A percentile compares a stretch with the other conserved stretches of the same genome.
phyloP scores from a whole-genome alignment of 2,113 vertebrate genomes.

The Chelonoidis abingdonii region DNA sequence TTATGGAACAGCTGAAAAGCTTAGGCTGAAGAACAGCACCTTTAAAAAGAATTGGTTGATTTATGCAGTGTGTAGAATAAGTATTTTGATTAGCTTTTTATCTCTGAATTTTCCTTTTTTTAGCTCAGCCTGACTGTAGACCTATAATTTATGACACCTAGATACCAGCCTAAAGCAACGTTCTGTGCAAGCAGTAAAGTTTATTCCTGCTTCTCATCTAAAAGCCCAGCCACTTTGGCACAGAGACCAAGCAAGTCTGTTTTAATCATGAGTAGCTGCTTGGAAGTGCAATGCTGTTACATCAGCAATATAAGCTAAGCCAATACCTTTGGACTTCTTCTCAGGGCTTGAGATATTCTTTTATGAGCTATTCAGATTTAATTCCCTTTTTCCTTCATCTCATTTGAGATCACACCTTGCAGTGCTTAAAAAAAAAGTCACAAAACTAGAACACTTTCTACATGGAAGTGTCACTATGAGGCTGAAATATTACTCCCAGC shows the following conservation, averaged over 20 bases:
- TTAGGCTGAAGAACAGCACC: background rate
- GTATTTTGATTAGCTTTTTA: background rate
- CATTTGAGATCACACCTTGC: background rate
- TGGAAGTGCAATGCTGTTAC: background rate
- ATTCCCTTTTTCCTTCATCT: background rate
- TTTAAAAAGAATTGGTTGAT: background rate
- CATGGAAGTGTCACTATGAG: background rate
- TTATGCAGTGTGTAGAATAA: background rate
- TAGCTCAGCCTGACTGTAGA: background rate
- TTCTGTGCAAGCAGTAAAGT: background rate
- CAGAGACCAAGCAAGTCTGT: background rate
- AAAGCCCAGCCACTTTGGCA: background rate
- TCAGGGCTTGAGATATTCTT: background rate
- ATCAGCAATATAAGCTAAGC: background rate
- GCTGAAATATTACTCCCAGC: background rate
- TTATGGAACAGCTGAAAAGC: background rate
- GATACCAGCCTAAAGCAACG: background rate
- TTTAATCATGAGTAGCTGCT: background rate
- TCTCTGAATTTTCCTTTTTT: background rate
- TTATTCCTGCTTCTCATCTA: background rate
- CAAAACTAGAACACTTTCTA: background rate
- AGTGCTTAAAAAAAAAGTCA: background rate
- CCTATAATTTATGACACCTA: background rate
- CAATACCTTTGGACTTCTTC: background rate
- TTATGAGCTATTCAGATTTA: background rate